Conservation (phyloP, 2,113 vertebrate genomes). For the Cheilinus undulatus region DNA sequence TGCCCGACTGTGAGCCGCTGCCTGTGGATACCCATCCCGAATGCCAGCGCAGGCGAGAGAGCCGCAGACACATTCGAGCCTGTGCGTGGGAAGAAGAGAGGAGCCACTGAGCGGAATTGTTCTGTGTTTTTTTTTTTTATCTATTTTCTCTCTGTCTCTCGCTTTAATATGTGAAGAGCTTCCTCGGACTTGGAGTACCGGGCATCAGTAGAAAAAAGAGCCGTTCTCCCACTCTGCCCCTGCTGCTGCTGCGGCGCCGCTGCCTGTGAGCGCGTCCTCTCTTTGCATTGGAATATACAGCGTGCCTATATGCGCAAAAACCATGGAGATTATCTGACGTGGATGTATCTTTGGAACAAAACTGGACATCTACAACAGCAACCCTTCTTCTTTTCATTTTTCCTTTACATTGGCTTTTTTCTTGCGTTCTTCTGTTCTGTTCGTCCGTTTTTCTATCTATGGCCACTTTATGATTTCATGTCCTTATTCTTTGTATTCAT, state of each 20-base stretch:
- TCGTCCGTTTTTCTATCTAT: slow-evolving; percentile 50
- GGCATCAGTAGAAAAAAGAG: slow-evolving; percentile 51
- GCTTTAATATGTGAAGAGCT: slow-evolving; percentile 60
- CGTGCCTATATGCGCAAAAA: slow-evolving; percentile 67
- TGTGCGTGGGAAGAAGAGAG: slow-evolving; percentile 32
- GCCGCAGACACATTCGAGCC: slow-evolving; percentile 37
- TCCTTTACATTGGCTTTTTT: slow-evolving; percentile 12
- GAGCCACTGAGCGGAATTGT: slow-evolving; percentile 41
- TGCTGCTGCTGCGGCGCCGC: slow-evolving; percentile 53
- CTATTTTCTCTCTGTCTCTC: slow-evolving; percentile 14
- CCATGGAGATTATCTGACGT: slow-evolving; percentile 82
- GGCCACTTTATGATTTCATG: slow-evolving; percentile 67
- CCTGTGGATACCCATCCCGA: slow-evolving; percentile 76
- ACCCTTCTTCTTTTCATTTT: slow-evolving; percentile 19
- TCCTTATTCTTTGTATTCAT: slow-evolving; percentile 33
- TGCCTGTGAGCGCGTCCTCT: slow-evolving; percentile 68
- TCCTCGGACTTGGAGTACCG: slow-evolving; percentile 73
- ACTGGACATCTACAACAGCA: slow-evolving; percentile 66
- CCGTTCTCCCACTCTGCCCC: slow-evolving; percentile 50
- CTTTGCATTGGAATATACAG: slow-evolving; percentile 80
- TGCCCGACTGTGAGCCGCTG: slow-evolving; percentile 79
- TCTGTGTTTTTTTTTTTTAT: background rate
- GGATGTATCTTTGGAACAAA: slow-evolving; percentile 81
- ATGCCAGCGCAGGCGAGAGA: slow-evolving; percentile 69
- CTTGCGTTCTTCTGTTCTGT: slow-evolving; percentile 42